A percentile compares a stretch with the other conserved stretches of the same genome.
phyloP scores from a whole-genome alignment of 2,797 vertebrate genomes.

The Aselliscus stoliczkanus region DNA sequence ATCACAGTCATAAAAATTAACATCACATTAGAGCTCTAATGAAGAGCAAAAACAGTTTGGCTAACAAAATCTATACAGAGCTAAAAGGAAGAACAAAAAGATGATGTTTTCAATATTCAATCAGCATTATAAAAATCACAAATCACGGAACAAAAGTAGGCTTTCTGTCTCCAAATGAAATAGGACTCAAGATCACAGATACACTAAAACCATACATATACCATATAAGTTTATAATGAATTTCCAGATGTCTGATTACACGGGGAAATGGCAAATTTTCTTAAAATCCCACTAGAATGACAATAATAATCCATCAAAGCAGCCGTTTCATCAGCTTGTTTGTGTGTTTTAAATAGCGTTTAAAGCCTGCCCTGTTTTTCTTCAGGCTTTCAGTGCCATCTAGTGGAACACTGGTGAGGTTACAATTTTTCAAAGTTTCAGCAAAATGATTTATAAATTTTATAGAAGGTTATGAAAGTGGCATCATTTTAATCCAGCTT shows the following conservation, averaged over 20 bases:
- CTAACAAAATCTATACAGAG: slow-evolving; percentile 14
- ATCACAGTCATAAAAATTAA: neutral
- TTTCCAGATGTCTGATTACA: slow-evolving; percentile 46
- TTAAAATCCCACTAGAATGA: slow-evolving; percentile 54
- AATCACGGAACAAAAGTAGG: slow-evolving; percentile 45
- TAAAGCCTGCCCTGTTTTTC: neutral
- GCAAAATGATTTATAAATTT: neutral
- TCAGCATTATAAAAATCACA: slow-evolving; percentile 44
- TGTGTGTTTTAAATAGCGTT: slow-evolving; percentile 53
- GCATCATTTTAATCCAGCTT: slow-evolving; percentile 22
- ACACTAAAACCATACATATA: slow-evolving; percentile 44
- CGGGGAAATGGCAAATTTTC: slow-evolving; percentile 49
- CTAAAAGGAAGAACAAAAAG: slow-evolving; percentile 20
- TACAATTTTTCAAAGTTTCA: slow-evolving; percentile 8
- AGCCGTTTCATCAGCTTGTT: neutral
- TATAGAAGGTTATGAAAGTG: neutral
- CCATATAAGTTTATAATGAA: slow-evolving; percentile 55
- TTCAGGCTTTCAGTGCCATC: slow-evolving; percentile 55
- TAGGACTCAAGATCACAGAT: slow-evolving; percentile 16
- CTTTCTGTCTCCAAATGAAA: slow-evolving; percentile 54
- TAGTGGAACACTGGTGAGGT: slow-evolving; percentile 40
- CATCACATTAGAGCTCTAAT: neutral
- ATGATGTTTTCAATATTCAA: slow-evolving; percentile 15
- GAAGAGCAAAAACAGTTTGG: slow-evolving; percentile 30
- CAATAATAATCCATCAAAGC: slow-evolving; percentile 61